Base-by-base conservation (phyloP, 2,888 invertebrate species). In the Bombylius discolor region DNA sequence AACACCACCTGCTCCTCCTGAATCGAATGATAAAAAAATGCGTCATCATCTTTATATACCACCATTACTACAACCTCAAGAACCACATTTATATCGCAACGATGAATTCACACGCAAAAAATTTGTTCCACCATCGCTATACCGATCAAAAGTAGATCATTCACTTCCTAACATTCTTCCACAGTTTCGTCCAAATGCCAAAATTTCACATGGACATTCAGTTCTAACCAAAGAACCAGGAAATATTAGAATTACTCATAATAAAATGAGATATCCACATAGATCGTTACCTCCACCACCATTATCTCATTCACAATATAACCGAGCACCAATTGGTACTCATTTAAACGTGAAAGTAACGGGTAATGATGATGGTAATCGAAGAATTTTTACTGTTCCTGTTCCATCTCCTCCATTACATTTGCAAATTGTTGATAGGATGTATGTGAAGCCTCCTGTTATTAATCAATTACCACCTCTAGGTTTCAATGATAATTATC, bases 171-270 rank as follows among this genome's bases (percentile, higher is more conserved):
- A 85, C 64, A 85, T 85, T 63, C 67, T 85, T 33, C 85, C 85
- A 0, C 85, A 85, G 64, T 85, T 85, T 63, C 75, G 85, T 42
- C 85, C 85, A 0, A 84, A 83, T 63, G 80, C 81, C 4, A 80
- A 81, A 63, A 70, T 78, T 5, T 77, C 77, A 0, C 75, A 73
- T 57, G 79, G 78, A 0, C 68, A 72, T 56, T 62, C 67, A 1
- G 62, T 65, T 23, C 65, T 66, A 57, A 69, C 68, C 57, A 69
- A 70, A 61, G 71, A 71, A 51, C 66, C 71, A 0, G 73, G 72
- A 1, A 73, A 72, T 55, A 67, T 71, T n/a, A 67, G 70, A 4
- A 61, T 70, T 3, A 60, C 64, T 4, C 67, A 65, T 45, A 50
- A 46, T 31, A 55, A 55, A 46, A 42, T 55, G 14, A 50, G 50